These are phyloP conservation scores for Fratercula arctica DNA, from an alignment of 2,797 vertebrate species.

Conservation along the genomic window DNA sequence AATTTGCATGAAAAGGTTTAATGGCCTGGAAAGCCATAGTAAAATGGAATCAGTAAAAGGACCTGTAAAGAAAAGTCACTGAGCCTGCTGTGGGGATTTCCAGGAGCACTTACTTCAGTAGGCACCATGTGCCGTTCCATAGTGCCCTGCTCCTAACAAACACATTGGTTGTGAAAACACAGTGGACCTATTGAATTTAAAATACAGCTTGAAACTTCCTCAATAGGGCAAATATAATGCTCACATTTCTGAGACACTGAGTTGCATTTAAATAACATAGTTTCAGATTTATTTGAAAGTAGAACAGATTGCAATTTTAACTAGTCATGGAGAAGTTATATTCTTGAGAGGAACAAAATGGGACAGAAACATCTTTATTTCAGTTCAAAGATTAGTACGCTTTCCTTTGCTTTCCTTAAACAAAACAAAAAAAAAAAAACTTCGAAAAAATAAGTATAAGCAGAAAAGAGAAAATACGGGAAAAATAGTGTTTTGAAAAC, in stretches of 20 bases:
- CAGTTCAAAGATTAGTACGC: background rate
- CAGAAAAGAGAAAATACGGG: background rate
- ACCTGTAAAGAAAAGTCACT: background rate
- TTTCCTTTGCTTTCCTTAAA: background rate
- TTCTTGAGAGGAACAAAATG: background rate
- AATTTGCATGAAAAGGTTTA: conserved; percentile 39
- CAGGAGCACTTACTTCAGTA: background rate
- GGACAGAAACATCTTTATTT: background rate
- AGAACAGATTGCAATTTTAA: background rate
- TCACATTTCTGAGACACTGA: background rate
- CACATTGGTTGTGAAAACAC: background rate
- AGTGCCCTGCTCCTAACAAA: background rate
- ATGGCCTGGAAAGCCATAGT: conserved; percentile 24
- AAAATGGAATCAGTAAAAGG: background rate
- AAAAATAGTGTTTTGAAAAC: background rate
- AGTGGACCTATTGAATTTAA: background rate
- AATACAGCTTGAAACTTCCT: background rate
- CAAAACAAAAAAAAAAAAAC: background rate
- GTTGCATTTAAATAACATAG: background rate
- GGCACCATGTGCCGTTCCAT: background rate
- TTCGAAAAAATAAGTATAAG: background rate
- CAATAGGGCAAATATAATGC: background rate
- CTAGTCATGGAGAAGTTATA: background rate
- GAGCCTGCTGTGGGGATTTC: background rate
- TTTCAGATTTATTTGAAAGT: background rate